Evolutionary conservation across 2,113 vertebrate species (phyloP).

Genomic region (Laticauda colubrina): DNA sequence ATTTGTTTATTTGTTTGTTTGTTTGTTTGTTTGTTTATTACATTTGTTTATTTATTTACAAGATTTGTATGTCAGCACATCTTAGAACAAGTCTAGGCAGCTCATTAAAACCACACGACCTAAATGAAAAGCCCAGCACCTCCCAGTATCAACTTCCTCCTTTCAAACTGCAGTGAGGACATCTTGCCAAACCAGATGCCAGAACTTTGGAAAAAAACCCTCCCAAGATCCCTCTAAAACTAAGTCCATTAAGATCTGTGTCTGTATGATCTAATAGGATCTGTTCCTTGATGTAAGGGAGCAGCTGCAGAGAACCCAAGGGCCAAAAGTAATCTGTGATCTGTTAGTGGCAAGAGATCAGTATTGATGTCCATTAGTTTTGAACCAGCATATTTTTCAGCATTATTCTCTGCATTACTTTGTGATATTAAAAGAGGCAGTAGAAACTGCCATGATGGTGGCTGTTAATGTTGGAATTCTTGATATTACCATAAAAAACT

Average conservation of each 20-base stretch:
- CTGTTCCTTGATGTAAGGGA: neutral
- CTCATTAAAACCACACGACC: neutral
- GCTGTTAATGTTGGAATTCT: neutral
- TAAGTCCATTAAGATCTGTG: neutral
- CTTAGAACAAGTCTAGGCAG: neutral
- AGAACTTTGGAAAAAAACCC: neutral
- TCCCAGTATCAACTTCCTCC: neutral
- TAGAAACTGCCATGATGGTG: neutral
- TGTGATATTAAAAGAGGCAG: neutral
- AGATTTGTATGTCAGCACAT: neutral
- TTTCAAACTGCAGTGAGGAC: neutral
- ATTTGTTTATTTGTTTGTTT: too few relatives aligned
- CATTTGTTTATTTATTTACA: neutral
- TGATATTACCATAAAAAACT: neutral
- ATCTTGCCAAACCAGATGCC: neutral
- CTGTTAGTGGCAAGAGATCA: neutral
- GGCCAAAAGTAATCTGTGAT: neutral
- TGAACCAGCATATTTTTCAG: neutral
- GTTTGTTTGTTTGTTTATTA: too few relatives aligned
- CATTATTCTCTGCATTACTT: neutral
- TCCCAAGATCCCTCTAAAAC: neutral
- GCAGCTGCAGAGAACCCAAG: neutral
- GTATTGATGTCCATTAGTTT: neutral
- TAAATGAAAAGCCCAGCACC: neutral
- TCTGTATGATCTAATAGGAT: neutral